These are phyloP conservation scores for Dendrocincla tyrannina DNA, from an alignment of 2,797 vertebrate species.

Conservation along the genomic window DNA sequence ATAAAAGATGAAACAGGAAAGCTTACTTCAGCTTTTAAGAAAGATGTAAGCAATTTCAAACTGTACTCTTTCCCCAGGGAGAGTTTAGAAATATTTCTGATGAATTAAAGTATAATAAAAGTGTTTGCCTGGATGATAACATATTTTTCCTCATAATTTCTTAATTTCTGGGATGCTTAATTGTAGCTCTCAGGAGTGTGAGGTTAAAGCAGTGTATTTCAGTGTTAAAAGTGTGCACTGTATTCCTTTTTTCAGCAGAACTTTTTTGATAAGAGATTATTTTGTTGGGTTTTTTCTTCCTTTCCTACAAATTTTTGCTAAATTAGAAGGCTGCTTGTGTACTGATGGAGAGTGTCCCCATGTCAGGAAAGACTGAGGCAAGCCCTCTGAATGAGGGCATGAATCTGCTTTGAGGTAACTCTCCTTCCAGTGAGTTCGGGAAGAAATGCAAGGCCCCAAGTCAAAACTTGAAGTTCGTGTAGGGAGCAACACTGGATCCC, in stretches of 20 bases:
- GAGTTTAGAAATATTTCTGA: constrained; percentile 66
- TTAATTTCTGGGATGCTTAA: constrained; percentile 72
- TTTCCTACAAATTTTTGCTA: not conserved
- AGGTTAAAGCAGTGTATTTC: constrained; percentile 4
- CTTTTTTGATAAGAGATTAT: not conserved
- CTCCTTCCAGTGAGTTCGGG: not conserved
- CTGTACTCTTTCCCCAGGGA: constrained; percentile 60
- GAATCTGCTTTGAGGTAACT: not conserved
- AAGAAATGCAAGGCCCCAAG: not conserved
- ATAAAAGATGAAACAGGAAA: constrained; percentile 71
- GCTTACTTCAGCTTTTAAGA: constrained; percentile 78
- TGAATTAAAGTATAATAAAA: constrained; percentile 77
- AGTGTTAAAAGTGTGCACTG: not conserved
- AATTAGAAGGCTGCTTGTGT: not conserved
- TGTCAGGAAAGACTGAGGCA: not conserved
- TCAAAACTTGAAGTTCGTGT: not conserved
- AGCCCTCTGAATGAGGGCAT: not conserved
- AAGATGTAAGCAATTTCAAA: constrained; percentile 78
- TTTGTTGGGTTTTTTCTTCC: not conserved
- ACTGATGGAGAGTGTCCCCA: not conserved
- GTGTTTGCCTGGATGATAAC: constrained; percentile 58
- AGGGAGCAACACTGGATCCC: not conserved
- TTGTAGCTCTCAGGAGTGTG: constrained; percentile 36
- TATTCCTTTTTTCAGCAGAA: not conserved
- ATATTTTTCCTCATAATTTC: constrained; percentile 73